These are phyloP conservation scores for Catostomus latipinnis DNA, from an alignment of 2,797 vertebrate species.

Conservation along the genomic window DNA sequence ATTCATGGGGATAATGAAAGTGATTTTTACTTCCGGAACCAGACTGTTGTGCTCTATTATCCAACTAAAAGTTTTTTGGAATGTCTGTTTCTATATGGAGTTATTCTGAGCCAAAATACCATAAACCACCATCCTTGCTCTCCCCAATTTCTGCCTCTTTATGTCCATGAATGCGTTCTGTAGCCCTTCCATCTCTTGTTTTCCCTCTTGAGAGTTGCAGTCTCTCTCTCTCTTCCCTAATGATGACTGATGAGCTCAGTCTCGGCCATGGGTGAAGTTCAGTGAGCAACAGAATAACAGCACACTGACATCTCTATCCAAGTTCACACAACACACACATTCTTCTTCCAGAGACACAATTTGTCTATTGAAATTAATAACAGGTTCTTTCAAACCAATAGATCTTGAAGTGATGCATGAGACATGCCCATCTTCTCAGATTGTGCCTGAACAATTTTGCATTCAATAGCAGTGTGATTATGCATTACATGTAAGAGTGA, in stretches of 20 bases:
- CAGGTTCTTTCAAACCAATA: conserved; percentile 3
- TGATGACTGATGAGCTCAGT: conserved; percentile 50
- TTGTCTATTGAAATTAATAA: neutral
- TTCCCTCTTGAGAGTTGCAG: conserved; percentile 28
- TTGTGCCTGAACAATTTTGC: neutral
- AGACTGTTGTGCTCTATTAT: neutral
- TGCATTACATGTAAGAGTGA: conserved; percentile 28
- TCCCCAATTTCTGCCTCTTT: conserved; percentile 8
- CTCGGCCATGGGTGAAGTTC: conserved; percentile 47
- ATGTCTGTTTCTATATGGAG: neutral
- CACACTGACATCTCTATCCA: conserved; percentile 29
- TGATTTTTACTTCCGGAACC: too few species aligned
- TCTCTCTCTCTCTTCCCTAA: conserved; percentile 43
- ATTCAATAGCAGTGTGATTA: conserved; percentile 23
- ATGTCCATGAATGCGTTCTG: conserved; percentile 15
- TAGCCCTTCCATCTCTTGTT: conserved; percentile 45
- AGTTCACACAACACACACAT: conserved; percentile 13
- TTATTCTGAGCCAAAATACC: conserved; percentile 3
- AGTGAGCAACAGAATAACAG: conserved; percentile 30
- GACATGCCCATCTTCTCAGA: conserved; percentile 11
- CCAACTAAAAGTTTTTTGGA: neutral
- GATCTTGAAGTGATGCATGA: neutral
- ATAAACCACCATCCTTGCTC: neutral
- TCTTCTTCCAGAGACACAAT: conserved; percentile 11
- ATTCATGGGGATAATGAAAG: too few species aligned